Percentiles rank a stretch among this genome's conserved stretches.
Conservation (phyloP, 2,888 invertebrate species). For the Luffia ferchaultella region DNA sequence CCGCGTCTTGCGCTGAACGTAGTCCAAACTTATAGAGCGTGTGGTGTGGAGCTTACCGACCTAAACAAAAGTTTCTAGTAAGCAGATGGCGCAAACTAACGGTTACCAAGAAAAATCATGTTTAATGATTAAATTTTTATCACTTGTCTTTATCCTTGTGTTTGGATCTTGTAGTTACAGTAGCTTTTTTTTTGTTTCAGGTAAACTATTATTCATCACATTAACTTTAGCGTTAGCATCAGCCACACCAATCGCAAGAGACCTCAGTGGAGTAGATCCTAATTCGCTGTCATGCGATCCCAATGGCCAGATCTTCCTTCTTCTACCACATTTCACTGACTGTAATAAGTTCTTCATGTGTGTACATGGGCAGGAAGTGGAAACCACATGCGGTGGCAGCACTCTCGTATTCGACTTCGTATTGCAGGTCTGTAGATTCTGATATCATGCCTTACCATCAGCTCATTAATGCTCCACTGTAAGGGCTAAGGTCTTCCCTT, state of each 20-base stretch:
- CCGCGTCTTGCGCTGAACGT: no score
- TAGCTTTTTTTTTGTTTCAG: constrained; percentile 18
- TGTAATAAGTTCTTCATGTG: constrained; percentile 45
- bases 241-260: constrained; percentile 13
- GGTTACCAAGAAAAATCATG: no score
- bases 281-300: constrained; percentile 43
- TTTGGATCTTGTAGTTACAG: no score
- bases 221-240: constrained; percentile 15
- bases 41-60: no score
- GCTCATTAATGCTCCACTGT: no score
- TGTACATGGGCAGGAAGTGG: constrained; percentile 36
- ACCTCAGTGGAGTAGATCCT: constrained; percentile 32
- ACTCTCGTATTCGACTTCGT: constrained; percentile 40
- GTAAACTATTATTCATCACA: constrained; percentile 19
- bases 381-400: constrained; percentile 23
- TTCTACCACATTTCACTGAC: constrained; percentile 37
- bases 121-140: no score
- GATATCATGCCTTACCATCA: no score
- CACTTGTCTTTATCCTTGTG: no score
- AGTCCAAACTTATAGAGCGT: no score
- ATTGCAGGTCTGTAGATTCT: constrained; percentile 29
- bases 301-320: constrained; percentile 30
- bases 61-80: no score
- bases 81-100: no score
- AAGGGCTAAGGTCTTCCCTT: no score